Percentiles rank a stretch among this genome's conserved stretches.
Conservation (phyloP, 2,888 invertebrate species). For the Clanis bilineata region DNA sequence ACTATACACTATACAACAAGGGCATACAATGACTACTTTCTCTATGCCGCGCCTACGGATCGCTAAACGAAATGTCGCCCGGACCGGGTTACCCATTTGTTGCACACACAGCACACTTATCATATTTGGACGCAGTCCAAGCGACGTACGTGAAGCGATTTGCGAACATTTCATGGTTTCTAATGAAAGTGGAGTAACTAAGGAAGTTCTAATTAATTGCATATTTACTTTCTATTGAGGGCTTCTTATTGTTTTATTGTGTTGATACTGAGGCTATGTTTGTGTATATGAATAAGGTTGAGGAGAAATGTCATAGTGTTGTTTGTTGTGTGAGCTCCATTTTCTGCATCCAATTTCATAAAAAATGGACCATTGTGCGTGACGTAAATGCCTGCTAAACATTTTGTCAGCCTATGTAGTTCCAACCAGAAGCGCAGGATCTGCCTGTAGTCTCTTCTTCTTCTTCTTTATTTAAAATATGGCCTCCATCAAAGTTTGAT, state of each 20-base stretch:
- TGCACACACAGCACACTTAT: conserved; percentile 43
- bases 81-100: conserved; percentile 69
- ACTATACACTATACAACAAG: conserved; percentile 48
- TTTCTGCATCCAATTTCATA: no score
- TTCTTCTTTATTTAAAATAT: no score
- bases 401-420: no score
- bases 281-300: no score
- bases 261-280: not conserved
- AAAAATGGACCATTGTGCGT: no score
- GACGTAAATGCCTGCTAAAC: no score
- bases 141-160: conserved; percentile 36
- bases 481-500: no score
- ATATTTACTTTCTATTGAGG: conserved; percentile 15
- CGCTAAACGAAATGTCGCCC: conserved; percentile 53
- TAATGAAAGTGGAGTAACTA: conserved; percentile 16
- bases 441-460: no score
- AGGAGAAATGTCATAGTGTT: no score
- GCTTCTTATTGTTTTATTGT: not conserved
- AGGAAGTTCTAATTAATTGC: not conserved
- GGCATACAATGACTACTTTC: conserved; percentile 64
- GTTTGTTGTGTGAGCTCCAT: no score
- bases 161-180: conserved; percentile 15
- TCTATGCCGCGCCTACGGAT: conserved; percentile 53
- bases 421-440: no score
- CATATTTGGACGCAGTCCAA: conserved; percentile 48